phyloP scores from a whole-genome alignment of 2,888 invertebrate species.

The Polymixis flavicincta region DNA sequence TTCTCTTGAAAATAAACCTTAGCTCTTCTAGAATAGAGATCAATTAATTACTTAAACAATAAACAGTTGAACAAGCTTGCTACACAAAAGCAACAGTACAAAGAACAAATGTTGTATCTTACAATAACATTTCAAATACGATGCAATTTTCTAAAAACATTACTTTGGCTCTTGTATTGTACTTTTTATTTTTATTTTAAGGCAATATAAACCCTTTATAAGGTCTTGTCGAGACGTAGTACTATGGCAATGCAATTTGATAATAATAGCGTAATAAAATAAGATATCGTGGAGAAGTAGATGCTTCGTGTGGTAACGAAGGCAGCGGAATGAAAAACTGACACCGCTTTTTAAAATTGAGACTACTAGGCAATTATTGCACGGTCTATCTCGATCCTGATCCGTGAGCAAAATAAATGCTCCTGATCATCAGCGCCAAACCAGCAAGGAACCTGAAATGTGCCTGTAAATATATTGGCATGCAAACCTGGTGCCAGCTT shows the following conservation, averaged over 20 bases:
- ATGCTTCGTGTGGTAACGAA: constrained; percentile 48
- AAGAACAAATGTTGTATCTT: constrained; percentile 1
- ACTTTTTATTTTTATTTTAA: constrained; percentile 52
- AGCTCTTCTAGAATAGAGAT: background rate
- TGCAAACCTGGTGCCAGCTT: too few species aligned
- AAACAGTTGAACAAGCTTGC: background rate
- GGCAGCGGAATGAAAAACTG: constrained; percentile 12
- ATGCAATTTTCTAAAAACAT: constrained; percentile 51
- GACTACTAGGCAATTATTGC: too few species aligned
- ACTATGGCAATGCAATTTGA: constrained; percentile 67
- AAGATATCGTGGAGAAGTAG: constrained; percentile 65
- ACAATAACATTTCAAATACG: constrained; percentile 45
- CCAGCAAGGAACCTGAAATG: too few species aligned
- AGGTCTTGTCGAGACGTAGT: constrained; percentile 54
- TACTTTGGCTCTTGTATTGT: constrained; percentile 31
- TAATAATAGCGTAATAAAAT: constrained; percentile 71
- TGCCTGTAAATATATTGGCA: too few species aligned
- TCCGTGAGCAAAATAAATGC: too few species aligned
- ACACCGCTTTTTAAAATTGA: background rate
- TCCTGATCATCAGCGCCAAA: too few species aligned
- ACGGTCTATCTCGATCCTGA: too few species aligned
- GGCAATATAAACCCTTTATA: constrained; percentile 56
- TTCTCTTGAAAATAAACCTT: background rate
- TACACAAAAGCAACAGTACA: constrained; percentile 19
- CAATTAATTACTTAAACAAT: constrained; percentile 16